Conservation (phyloP, 2,797 vertebrate genomes). For the Pipistrellus kuhlii region DNA sequence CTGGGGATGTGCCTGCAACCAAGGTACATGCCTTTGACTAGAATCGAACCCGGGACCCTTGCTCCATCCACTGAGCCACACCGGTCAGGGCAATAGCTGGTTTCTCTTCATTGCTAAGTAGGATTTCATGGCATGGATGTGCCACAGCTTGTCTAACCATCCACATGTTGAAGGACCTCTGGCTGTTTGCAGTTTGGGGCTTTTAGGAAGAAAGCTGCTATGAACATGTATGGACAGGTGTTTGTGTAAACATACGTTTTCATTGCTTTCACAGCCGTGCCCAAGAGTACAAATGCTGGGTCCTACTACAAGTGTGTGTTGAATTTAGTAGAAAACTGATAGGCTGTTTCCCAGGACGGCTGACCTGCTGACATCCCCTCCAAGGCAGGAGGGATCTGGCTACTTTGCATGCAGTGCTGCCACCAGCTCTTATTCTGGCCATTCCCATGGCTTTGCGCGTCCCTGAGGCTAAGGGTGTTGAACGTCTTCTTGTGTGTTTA, state of each 20-base stretch:
- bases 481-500: not conserved
- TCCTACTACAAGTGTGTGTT: slow-evolving; percentile 33
- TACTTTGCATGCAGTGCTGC: slow-evolving; percentile 34
- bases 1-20: too few species aligned
- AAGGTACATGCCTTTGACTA: too few species aligned
- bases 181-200: not conserved
- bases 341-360: not conserved
- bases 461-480: not conserved
- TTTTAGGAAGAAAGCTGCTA: slow-evolving; percentile 20
- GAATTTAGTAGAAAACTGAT: slow-evolving; percentile 49
- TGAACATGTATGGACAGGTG: not conserved
- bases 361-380: not conserved
- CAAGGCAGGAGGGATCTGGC: slow-evolving; percentile 23
- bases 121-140: not conserved
- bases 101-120: slow-evolving; percentile 17
- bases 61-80: too few species aligned
- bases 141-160: slow-evolving; percentile 11
- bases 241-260: slow-evolving; percentile 22
- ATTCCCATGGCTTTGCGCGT: slow-evolving; percentile 6
- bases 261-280: slow-evolving; percentile 5
- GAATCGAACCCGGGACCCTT: too few species aligned
- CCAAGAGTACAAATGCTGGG: not conserved
- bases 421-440: slow-evolving; percentile 16
- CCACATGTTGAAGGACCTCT: not conserved
- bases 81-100: not conserved